These are phyloP conservation scores for Paguma larvata DNA, from an alignment of 2,797 vertebrate genomes.

Conservation along the genomic window DNA sequence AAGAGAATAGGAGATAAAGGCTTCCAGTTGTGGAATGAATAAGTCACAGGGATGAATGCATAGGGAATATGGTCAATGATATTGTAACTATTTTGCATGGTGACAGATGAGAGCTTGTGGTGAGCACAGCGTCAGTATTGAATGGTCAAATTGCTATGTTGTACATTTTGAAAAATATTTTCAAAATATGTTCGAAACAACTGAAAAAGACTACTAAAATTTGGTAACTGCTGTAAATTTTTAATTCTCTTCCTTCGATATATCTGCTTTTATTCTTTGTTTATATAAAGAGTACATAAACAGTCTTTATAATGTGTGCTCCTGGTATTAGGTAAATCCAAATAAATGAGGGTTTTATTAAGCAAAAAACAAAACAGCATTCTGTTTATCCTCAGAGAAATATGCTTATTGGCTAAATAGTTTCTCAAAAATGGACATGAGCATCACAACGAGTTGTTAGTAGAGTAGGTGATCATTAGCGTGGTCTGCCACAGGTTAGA, in stretches of 20 bases:
- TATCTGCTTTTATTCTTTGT: neutral
- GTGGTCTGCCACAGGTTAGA: neutral
- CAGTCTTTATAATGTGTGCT: neutral
- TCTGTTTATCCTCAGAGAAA: slow-evolving; percentile 36
- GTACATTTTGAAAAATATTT: slow-evolving; percentile 6
- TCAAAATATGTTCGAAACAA: slow-evolving; percentile 38
- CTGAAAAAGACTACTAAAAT: neutral
- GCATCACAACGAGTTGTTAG: neutral
- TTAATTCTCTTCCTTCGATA: neutral
- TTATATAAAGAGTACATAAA: neutral
- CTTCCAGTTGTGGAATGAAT: neutral
- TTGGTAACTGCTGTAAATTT: neutral
- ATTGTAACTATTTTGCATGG: neutral
- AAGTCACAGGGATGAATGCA: neutral
- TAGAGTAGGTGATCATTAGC: neutral
- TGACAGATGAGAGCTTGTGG: neutral
- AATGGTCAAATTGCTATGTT: neutral
- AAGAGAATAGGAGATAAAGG: neutral
- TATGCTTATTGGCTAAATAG: neutral
- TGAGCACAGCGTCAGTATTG: neutral
- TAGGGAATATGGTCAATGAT: neutral
- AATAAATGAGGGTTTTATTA: slow-evolving; percentile 34
- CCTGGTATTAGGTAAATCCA: neutral
- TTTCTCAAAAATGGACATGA: neutral
- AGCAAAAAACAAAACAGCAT: neutral